phyloP scores from a whole-genome alignment of 30 jellyfish, hydroid and myxozoan species.

The Chrysaora quinquecirrha region DNA sequence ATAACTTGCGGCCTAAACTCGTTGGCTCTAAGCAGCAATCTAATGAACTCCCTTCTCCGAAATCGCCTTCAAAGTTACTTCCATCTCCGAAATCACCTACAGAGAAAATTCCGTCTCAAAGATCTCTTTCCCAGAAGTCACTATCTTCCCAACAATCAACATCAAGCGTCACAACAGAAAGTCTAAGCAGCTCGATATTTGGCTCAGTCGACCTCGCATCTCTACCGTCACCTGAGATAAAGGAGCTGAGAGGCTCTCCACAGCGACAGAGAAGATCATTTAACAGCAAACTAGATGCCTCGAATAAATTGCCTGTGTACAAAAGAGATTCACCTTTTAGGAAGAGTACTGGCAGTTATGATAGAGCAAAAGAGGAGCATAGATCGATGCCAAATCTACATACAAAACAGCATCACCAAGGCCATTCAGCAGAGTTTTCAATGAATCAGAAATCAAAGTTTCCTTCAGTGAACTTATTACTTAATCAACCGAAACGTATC shows the following conservation, averaged over 20 bases:
- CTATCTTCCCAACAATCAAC: neutral
- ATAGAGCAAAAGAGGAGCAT: conserved; percentile 28
- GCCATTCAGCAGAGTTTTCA: neutral
- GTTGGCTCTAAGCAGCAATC: neutral
- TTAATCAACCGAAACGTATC: conserved; percentile 1
- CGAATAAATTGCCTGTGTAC: conserved; percentile 28
- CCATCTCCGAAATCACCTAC: neutral
- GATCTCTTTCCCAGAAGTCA: neutral
- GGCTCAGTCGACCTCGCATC: neutral
- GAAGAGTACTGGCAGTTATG: conserved; percentile 64
- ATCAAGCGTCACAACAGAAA: neutral
- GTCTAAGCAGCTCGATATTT: neutral
- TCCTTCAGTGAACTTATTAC: conserved; percentile 30
- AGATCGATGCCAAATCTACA: conserved; percentile 60
- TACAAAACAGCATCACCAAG: conserved; percentile 1
- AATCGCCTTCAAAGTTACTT: neutral
- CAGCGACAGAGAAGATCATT: conserved; percentile 30
- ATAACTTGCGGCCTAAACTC: neutral
- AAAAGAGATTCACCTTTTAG: conserved; percentile 46
- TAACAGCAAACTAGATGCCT: conserved; percentile 12
- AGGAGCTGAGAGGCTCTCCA: conserved; percentile 43
- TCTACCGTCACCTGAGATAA: conserved; percentile 40
- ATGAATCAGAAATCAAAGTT: conserved; percentile 17
- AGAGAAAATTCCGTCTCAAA: neutral
- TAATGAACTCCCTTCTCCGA: neutral